phyloP scores from a whole-genome alignment of 2,797 vertebrate species.

The Enteromius trimaculatus region DNA sequence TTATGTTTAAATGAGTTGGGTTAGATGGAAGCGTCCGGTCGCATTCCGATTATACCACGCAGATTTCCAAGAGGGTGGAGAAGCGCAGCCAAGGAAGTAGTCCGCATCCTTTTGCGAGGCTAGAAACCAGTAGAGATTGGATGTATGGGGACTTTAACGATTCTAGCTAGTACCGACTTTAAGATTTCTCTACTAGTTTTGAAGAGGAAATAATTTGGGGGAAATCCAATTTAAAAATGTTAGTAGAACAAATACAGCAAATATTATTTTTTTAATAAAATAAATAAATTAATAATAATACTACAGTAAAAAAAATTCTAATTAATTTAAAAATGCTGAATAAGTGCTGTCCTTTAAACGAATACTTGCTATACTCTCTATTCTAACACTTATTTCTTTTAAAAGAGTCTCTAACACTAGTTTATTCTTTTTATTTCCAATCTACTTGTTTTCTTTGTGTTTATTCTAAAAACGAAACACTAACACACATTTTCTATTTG shows the following conservation, averaged over 20 bases:
- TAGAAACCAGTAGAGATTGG: background rate
- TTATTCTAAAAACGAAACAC: too few relatives aligned
- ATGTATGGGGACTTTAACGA: background rate
- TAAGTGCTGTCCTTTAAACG: too few relatives aligned
- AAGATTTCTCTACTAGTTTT: background rate
- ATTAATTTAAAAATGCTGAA: background rate
- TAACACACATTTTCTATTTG: too few relatives aligned
- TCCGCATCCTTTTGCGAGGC: background rate
- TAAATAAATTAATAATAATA: background rate
- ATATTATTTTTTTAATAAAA: too few relatives aligned
- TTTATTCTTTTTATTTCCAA: too few relatives aligned
- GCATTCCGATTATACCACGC: slow-evolving; percentile 72
- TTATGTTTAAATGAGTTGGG: background rate
- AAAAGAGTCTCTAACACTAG: background rate
- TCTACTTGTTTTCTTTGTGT: too few relatives aligned
- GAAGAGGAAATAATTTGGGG: background rate
- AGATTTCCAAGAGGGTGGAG: background rate
- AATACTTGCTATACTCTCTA: background rate
- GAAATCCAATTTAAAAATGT: background rate
- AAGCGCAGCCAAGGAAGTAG: background rate
- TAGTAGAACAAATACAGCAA: background rate
- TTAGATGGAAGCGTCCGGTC: slow-evolving; percentile 14
- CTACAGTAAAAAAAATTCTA: background rate
- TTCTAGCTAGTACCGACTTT: background rate
- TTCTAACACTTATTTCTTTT: background rate